Evolutionary conservation across 2,888 invertebrate species (phyloP).

Genomic region (Belgica antarctica): DNA sequence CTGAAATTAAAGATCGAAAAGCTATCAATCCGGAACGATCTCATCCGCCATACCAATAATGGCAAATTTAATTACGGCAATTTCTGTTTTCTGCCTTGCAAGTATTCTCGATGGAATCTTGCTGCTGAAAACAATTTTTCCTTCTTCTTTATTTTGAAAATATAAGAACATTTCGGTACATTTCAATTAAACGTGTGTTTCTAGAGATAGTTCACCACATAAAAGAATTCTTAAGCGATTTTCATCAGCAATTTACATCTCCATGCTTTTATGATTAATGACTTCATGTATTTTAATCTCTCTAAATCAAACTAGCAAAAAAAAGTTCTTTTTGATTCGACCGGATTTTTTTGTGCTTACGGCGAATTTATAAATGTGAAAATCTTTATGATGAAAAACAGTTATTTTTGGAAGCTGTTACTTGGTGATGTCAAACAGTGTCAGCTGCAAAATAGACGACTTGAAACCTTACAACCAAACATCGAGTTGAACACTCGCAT

Average conservation of each 20-base stretch:
- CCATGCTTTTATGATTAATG: constrained; percentile 7
- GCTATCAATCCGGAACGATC: constrained; percentile 27
- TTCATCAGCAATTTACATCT: constrained; percentile 21
- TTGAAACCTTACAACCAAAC: too few species aligned
- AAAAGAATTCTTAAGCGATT: background rate
- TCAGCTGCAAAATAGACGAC: too few species aligned
- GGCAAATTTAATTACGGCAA: constrained; percentile 30
- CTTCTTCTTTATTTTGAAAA: too few species aligned
- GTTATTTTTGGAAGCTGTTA: too few species aligned
- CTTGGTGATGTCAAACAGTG: too few species aligned
- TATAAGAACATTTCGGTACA: background rate
- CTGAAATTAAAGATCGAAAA: constrained; percentile 15
- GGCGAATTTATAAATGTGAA: background rate
- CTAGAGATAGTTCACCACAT: constrained; percentile 7
- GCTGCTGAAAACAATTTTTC: too few species aligned
- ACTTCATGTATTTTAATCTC: constrained; percentile 11
- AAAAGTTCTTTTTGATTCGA: too few species aligned
- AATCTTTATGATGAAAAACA: constrained; percentile 17
- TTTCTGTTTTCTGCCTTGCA: too few species aligned
- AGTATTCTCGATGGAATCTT: too few species aligned
- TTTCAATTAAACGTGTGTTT: constrained; percentile 17
- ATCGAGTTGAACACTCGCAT: too few species aligned
- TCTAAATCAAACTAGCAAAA: too few species aligned
- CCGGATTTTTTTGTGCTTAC: background rate
- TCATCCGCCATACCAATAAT: constrained; percentile 30